Conservation (phyloP, 2,888 invertebrate species). For the Chelonus formosanus region DNA sequence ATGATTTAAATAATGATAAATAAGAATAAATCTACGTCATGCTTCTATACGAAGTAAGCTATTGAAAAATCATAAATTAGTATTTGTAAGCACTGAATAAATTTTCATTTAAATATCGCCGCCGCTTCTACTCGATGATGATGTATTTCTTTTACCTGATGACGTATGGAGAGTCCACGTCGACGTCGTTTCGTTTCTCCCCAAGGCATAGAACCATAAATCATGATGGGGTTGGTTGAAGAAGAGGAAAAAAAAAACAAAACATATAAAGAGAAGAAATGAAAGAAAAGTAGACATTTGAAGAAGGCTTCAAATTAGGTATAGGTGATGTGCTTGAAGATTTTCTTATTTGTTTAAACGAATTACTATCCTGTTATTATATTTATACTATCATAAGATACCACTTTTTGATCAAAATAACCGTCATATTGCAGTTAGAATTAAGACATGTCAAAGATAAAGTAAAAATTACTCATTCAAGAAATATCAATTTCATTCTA, state of each 20-base stretch:
- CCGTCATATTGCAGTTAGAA: too few species aligned
- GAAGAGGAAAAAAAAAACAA: not conserved
- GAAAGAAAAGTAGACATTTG: not conserved
- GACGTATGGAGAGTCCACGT: constrained; percentile 33
- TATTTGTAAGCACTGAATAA: constrained; percentile 14
- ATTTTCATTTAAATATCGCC: constrained; percentile 24
- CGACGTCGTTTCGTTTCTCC: constrained; percentile 30
- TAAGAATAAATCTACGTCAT: not conserved
- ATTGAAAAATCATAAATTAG: constrained; percentile 23
- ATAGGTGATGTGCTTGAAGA: too few species aligned
- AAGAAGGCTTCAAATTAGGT: too few species aligned
- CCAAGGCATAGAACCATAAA: constrained; percentile 32
- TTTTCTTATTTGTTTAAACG: too few species aligned
- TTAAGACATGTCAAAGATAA: too few species aligned
- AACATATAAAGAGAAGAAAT: not conserved
- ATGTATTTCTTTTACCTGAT: constrained; percentile 35
- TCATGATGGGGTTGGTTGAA: constrained; percentile 31
- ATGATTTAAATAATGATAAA: not conserved
- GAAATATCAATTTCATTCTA: too few species aligned
- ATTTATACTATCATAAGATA: too few species aligned
- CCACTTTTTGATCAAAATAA: too few species aligned
- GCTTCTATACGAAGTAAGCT: too few species aligned
- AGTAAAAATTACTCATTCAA: too few species aligned
- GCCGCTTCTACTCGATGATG: constrained; percentile 30
- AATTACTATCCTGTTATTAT: too few species aligned